Conservation (phyloP, 92 coral and sea anemone species). For the Muricea muricata region DNA sequence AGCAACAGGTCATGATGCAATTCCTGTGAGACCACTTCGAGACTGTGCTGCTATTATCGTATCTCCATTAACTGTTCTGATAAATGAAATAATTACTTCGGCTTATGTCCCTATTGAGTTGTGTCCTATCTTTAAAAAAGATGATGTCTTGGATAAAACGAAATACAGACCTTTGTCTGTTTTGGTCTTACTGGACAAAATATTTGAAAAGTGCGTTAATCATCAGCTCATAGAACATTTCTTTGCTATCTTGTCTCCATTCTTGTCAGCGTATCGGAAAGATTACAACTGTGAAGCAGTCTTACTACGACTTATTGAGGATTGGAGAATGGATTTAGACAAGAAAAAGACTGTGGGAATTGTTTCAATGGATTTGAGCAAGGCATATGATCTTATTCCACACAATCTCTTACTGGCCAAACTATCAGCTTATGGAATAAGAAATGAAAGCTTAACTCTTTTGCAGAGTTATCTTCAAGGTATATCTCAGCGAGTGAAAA, state of each 20-base stretch:
- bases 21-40: constrained; percentile 41
- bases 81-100: too few species aligned
- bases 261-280: too few species aligned
- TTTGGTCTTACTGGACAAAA: constrained; percentile 27
- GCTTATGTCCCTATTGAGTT: constrained; percentile 34
- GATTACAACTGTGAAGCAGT: constrained; percentile 55
- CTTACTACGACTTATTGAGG: constrained; percentile 15
- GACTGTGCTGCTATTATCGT: too few species aligned
- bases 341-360: constrained; percentile 6
- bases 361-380: constrained; percentile 33
- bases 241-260: too few species aligned
- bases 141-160: constrained; percentile 15
- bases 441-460: background rate
- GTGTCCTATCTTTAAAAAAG: constrained; percentile 44
- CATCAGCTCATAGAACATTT: too few species aligned
- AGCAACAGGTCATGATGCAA: constrained; percentile 36
- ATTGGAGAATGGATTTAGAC: constrained; percentile 12
- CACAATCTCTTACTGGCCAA: constrained; percentile 49
- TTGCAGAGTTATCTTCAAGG: constrained; percentile 12
- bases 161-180: constrained; percentile 43
- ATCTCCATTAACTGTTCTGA: too few species aligned
- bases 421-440: constrained; percentile 33
- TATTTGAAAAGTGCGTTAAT: constrained; percentile 38
- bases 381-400: constrained; percentile 60
- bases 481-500: constrained; percentile 41